Evolutionary conservation across 2,797 vertebrate genomes (phyloP).

Genomic region (Loriculus beryllinus): DNA sequence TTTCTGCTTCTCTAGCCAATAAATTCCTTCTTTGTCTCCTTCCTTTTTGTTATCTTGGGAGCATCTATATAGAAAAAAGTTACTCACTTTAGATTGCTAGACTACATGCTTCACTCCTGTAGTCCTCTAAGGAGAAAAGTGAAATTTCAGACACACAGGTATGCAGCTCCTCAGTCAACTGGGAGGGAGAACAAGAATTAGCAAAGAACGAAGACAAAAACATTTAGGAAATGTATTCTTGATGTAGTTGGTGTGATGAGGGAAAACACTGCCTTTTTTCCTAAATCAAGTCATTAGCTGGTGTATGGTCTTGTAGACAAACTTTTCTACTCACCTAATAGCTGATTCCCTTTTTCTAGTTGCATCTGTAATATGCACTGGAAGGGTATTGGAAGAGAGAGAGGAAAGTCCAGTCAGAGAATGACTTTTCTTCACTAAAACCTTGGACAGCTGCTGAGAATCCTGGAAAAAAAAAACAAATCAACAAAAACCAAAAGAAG

Average conservation of each 20-base stretch:
- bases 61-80: conserved; percentile 70
- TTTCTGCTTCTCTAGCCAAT: conserved; percentile 83
- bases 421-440: conserved; percentile 75
- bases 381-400: conserved; percentile 88
- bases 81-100: background rate
- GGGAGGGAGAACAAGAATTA: background rate
- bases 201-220: background rate
- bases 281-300: background rate
- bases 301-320: background rate
- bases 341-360: conserved; percentile 84
- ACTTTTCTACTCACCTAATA: conserved; percentile 81
- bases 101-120: background rate
- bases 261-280: background rate
- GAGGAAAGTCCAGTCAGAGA: conserved; percentile 83
- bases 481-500: background rate
- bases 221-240: background rate
- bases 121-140: background rate
- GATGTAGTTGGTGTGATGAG: background rate
- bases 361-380: conserved; percentile 89
- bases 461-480: conserved; percentile 65
- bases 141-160: background rate
- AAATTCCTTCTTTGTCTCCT: conserved; percentile 75
- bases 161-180: background rate
- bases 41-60: conserved; percentile 82
- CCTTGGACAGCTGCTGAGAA: conserved; percentile 53